Conservation (phyloP, 2,888 invertebrate genomes). For the Leptothorax acervorum region DNA sequence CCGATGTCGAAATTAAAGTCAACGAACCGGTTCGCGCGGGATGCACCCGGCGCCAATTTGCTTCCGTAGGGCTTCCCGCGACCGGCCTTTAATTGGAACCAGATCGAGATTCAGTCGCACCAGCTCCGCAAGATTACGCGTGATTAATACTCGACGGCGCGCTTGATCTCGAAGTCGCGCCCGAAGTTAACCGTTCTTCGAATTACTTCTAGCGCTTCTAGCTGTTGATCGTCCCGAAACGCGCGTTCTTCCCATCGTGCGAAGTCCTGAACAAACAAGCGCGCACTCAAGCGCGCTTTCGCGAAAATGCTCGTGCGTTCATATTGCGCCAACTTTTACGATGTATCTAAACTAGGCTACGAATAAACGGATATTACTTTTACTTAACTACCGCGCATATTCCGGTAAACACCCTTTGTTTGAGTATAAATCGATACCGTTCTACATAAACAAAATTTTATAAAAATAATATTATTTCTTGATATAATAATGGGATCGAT, state of each 20-base stretch:
- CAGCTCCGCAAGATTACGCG: conserved; percentile 46
- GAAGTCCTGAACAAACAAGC: conserved; percentile 22
- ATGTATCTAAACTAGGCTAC: conserved; percentile 12
- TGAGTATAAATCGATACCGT: conserved; percentile 11
- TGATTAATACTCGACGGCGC: conserved; percentile 46
- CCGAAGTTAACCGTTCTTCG: conserved; percentile 28
- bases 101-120: conserved; percentile 55
- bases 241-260: background rate
- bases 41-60: conserved; percentile 64
- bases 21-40: conserved; percentile 69
- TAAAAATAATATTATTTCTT: background rate
- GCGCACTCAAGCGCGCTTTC: background rate
- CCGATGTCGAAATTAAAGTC: conserved; percentile 74
- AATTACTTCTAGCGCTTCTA: conserved; percentile 47
- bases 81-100: conserved; percentile 69
- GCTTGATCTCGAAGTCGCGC: conserved; percentile 20
- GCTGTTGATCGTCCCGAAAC: conserved; percentile 34
- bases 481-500: background rate
- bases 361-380: conserved; percentile 18
- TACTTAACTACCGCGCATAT: background rate
- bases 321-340: conserved; percentile 35
- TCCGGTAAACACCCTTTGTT: conserved; percentile 7
- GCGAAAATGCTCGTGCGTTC: conserved; percentile 14
- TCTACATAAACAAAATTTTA: background rate
- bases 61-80: conserved; percentile 63